These are phyloP conservation scores for Esox masquinongy DNA, from an alignment of 2,797 vertebrate species.

Conservation along the genomic window DNA sequence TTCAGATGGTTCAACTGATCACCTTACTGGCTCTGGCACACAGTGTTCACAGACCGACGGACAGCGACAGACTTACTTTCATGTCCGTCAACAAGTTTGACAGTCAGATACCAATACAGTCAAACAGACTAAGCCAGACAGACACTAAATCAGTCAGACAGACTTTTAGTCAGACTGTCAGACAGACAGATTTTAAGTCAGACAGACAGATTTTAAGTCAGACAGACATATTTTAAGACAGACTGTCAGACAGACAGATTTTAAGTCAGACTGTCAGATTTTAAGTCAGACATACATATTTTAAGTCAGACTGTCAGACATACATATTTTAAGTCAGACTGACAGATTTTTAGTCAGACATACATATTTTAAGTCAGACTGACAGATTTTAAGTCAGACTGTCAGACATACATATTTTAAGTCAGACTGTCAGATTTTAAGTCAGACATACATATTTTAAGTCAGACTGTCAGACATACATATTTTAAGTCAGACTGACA, in stretches of 20 bases:
- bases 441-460: background rate
- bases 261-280: background rate
- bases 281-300: background rate
- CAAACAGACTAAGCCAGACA: background rate
- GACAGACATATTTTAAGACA: slow-evolving; percentile 31
- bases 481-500: background rate
- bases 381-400: background rate
- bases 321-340: background rate
- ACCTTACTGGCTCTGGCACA: too few relatives aligned
- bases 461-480: too few relatives aligned
- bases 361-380: background rate
- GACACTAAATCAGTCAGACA: background rate
- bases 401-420: background rate
- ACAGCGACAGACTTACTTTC: too few relatives aligned
- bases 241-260: too few relatives aligned
- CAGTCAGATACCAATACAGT: background rate
- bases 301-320: too few relatives aligned
- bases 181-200: background rate
- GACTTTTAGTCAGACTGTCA: background rate
- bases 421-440: background rate
- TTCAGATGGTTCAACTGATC: too few relatives aligned
- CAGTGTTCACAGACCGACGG: too few relatives aligned
- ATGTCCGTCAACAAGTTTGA: too few relatives aligned
- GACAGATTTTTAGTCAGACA: background rate
- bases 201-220: background rate